Percentiles rank a stretch among this genome's conserved stretches.
These are phyloP conservation scores for Metaphire vulgaris DNA, from an alignment of 1,140 invertebrate genomes.

Conservation along the genomic window DNA sequence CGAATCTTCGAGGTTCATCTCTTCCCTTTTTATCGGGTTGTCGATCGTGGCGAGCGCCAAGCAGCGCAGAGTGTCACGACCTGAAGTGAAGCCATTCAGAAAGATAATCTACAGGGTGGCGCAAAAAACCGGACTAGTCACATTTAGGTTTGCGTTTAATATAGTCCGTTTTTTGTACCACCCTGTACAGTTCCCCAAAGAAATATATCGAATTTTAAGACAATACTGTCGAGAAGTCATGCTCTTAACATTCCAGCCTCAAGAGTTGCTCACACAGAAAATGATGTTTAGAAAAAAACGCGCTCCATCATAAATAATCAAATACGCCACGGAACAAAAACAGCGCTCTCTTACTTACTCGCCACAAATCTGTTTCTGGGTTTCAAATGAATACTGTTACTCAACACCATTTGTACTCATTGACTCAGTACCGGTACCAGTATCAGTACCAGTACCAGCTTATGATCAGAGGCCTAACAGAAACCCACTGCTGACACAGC, in stretches of 20 bases:
- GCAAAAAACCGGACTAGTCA: not conserved
- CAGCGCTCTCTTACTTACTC: too few species aligned
- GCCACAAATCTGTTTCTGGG: too few species aligned
- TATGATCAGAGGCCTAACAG: not conserved
- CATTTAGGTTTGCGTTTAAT: not conserved
- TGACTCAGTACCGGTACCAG: not conserved
- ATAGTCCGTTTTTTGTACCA: not conserved
- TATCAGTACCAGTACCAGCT: not conserved
- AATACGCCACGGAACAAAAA: too few species aligned
- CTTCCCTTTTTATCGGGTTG: conserved; percentile 67
- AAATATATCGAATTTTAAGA: not conserved
- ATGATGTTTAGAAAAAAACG: too few species aligned
- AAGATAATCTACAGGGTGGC: not conserved
- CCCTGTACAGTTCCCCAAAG: not conserved
- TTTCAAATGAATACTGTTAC: not conserved
- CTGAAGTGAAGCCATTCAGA: conserved; percentile 29
- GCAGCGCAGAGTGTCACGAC: conserved; percentile 93
- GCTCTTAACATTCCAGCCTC: too few species aligned
- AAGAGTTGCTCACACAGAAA: too few species aligned
- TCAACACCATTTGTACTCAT: not conserved
- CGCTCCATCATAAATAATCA: too few species aligned
- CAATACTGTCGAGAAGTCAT: too few species aligned
- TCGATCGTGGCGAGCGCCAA: conserved; percentile 93
- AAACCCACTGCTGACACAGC: too few species aligned
- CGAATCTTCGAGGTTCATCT: conserved; percentile 96